Evolutionary conservation across 2,888 invertebrate genomes (phyloP).

Genomic region (Platycheirus albimanus): DNA sequence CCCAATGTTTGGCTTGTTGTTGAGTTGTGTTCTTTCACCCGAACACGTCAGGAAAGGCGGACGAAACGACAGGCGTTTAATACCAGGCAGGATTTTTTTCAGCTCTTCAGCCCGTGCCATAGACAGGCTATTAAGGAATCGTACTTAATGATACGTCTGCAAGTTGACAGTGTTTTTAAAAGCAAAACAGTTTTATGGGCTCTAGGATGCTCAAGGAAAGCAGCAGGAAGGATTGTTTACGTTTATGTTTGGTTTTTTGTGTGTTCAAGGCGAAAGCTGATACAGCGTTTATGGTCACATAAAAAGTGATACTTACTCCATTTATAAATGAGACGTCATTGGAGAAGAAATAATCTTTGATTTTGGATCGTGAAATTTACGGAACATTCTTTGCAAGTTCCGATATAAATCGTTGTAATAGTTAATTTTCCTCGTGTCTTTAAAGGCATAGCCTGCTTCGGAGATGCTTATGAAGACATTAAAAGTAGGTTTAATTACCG

Average conservation of each 20-base stretch:
- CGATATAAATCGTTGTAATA: background rate
- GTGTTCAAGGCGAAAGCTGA: slow-evolving; percentile 34
- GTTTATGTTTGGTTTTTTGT: slow-evolving; percentile 33
- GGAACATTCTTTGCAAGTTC: background rate
- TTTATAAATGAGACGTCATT: slow-evolving; percentile 20
- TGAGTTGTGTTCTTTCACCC: slow-evolving; percentile 60
- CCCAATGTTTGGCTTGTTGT: slow-evolving; percentile 67
- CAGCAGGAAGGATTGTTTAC: slow-evolving; percentile 42
- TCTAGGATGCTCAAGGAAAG: slow-evolving; percentile 16
- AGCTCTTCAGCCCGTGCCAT: slow-evolving; percentile 20
- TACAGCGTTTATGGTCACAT: slow-evolving; percentile 43
- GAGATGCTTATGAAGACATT: no score
- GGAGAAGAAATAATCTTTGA: slow-evolving; percentile 31
- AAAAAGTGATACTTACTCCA: slow-evolving; percentile 43
- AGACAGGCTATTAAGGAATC: slow-evolving; percentile 69
- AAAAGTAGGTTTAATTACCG: no score
- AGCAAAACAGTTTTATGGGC: slow-evolving; percentile 49
- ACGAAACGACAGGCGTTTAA: slow-evolving; percentile 56
- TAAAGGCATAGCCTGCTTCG: no score
- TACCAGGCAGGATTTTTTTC: slow-evolving; percentile 29
- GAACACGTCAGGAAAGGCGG: slow-evolving; percentile 41
- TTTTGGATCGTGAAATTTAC: slow-evolving; percentile 20
- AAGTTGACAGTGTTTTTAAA: slow-evolving; percentile 64
- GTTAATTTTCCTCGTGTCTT: no score
- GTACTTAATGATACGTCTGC: slow-evolving; percentile 64